Conservation (phyloP, 2,888 invertebrate genomes). For the Spatulosminthurus flaviceps region DNA sequence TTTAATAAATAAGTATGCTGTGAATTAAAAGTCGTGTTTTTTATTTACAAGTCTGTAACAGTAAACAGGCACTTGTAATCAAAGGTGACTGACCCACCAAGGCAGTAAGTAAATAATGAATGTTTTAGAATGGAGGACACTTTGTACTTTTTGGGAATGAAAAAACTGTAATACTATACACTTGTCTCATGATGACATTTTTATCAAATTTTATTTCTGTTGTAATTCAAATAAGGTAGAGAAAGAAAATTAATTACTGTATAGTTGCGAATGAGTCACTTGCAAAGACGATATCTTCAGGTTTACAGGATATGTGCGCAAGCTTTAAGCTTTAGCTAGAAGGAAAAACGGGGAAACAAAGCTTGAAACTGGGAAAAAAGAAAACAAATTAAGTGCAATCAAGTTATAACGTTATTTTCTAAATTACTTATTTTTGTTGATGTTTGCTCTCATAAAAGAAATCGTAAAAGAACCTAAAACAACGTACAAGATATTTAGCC, state of each 20-base stretch:
- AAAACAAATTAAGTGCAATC: constrained; percentile 11
- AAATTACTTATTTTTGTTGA: constrained; percentile 5
- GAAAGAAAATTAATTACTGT: background rate
- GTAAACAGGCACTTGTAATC: background rate
- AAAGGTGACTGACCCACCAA: constrained; percentile 5
- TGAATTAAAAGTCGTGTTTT: background rate
- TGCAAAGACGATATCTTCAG: background rate
- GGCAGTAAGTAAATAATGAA: constrained; percentile 25
- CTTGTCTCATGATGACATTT: constrained; percentile 30
- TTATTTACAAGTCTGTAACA: background rate
- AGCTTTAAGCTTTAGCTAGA: background rate
- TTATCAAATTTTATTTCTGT: constrained; percentile 31
- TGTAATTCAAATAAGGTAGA: constrained; percentile 14
- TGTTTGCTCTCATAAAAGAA: background rate
- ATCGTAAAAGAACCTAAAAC: background rate
- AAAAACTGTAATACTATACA: constrained; percentile 7
- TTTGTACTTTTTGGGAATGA: constrained; percentile 34
- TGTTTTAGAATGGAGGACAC: constrained; percentile 29
- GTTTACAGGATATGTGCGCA: background rate
- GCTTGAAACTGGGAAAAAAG: background rate
- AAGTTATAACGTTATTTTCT: constrained; percentile 10
- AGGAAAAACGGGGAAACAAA: too few species aligned
- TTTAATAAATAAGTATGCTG: background rate
- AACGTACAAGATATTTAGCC: constrained; percentile 9
- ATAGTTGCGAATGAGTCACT: background rate